A percentile compares a stretch with the other conserved stretches of the same genome.
Evolutionary conservation across 2,888 invertebrate species (phyloP).

Genomic region (Hemaris fuciformis): DNA sequence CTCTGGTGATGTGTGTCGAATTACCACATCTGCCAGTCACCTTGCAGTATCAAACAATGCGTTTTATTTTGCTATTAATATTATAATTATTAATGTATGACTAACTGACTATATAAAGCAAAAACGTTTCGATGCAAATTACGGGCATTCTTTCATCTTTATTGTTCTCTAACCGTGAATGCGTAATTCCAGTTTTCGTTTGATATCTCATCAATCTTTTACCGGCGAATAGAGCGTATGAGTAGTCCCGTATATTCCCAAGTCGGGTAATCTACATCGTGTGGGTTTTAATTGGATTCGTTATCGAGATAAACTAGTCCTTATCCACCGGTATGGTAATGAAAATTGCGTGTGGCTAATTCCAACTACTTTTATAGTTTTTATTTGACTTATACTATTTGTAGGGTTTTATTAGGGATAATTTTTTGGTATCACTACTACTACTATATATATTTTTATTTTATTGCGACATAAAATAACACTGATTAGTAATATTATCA

Average conservation of each 20-base stretch:
- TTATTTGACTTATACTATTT: not conserved
- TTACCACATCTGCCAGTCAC: conserved; percentile 19
- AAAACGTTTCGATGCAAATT: not conserved
- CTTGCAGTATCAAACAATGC: conserved; percentile 11
- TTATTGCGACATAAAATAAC: no score
- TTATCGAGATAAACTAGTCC: no score
- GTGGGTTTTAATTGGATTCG: no score
- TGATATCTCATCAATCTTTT: not conserved
- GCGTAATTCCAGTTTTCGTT: not conserved
- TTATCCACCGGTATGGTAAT: no score
- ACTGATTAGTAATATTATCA: no score
- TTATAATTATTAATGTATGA: conserved; percentile 10
- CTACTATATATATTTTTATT: no score
- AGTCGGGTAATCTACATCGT: no score
- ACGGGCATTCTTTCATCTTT: not conserved
- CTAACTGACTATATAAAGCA: not conserved
- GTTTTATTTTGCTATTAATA: conserved; percentile 13
- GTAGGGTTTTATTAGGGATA: no score
- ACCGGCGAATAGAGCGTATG: not conserved
- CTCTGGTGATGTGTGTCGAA: conserved; percentile 12
- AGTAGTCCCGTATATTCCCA: no score
- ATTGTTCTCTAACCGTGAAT: not conserved
- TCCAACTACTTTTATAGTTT: not conserved
- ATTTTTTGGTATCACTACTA: no score
- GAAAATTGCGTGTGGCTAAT: no score